A percentile compares a stretch with the other conserved stretches of the same genome.
Evolutionary conservation across 2,113 vertebrate species (phyloP).

Genomic region (Xiphophorus couchianus): DNA sequence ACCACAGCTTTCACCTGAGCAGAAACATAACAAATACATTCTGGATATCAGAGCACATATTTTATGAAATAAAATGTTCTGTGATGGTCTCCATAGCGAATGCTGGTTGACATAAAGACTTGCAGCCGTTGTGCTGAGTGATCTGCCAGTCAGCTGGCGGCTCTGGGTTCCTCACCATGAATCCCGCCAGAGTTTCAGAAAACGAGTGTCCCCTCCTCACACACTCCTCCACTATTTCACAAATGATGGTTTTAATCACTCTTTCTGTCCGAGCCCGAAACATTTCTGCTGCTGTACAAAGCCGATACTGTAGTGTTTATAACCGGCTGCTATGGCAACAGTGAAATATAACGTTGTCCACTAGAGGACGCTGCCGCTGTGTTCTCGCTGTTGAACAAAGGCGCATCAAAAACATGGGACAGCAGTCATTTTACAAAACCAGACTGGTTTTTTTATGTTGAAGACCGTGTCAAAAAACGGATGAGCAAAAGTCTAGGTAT

Average conservation of each 20-base stretch:
- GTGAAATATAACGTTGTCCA: neutral
- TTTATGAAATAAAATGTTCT: neutral
- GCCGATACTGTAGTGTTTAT: conserved; percentile 9
- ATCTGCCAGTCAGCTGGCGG: too few relatives aligned
- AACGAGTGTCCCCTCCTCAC: conserved; percentile 72
- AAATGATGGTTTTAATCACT: conserved; percentile 84
- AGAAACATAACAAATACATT: neutral
- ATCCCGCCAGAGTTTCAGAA: conserved; percentile 85
- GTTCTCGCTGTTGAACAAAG: neutral
- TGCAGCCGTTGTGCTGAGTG: too few relatives aligned
- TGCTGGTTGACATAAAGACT: too few relatives aligned
- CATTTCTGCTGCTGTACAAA: conserved; percentile 66
- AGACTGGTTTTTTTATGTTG: too few relatives aligned
- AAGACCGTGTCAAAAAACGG: too few relatives aligned
- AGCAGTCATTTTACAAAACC: too few relatives aligned
- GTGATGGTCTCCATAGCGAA: too few relatives aligned
- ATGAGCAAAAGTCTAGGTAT: too few relatives aligned
- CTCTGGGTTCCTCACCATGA: conserved; percentile 82
- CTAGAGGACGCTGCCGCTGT: neutral
- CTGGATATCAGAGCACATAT: neutral
- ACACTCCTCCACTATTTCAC: conserved; percentile 81
- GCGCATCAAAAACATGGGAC: too few relatives aligned
- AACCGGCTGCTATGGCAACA: conserved; percentile 36
- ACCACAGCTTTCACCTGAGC: conserved; percentile 89
- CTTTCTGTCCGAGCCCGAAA: conserved; percentile 69